Percentiles rank a stretch among this genome's conserved stretches.
Conservation (phyloP, 2,888 invertebrate genomes). For the Trisateles emortualis region DNA sequence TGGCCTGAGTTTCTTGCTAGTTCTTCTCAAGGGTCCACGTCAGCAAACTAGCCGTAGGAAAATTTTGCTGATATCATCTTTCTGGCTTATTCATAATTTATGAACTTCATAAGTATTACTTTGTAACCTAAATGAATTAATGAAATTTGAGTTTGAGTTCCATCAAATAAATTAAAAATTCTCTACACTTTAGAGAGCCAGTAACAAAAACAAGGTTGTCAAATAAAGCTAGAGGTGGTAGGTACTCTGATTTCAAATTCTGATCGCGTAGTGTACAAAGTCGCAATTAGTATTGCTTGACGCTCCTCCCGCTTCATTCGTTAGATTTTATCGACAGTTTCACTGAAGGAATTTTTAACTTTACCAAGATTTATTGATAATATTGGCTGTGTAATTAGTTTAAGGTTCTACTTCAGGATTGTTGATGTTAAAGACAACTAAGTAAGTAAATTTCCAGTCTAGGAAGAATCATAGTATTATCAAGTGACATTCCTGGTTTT, state of each 20-base stretch:
- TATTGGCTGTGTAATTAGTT: not conserved
- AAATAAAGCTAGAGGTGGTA: not conserved
- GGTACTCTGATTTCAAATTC: slow-evolving; percentile 11
- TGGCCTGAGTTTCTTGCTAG: too few relatives aligned
- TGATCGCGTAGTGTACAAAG: slow-evolving; percentile 27
- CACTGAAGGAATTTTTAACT: slow-evolving; percentile 16
- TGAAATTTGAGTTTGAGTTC: too few relatives aligned
- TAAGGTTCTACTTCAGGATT: not conserved
- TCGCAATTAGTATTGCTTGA: slow-evolving; percentile 31
- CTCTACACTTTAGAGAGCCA: not conserved
- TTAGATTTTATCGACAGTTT: slow-evolving; percentile 20
- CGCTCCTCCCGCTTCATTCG: slow-evolving; percentile 15
- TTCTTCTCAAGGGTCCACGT: too few relatives aligned
- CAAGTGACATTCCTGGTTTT: too few relatives aligned
- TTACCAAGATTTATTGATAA: not conserved
- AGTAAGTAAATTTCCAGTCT: too few relatives aligned
- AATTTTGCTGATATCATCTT: too few relatives aligned
- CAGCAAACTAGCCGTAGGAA: too few relatives aligned
- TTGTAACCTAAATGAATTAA: too few relatives aligned
- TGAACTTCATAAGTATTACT: too few relatives aligned
- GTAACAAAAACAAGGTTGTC: not conserved
- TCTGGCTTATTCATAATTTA: too few relatives aligned
- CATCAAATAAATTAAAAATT: not conserved
- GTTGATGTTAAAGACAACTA: too few relatives aligned
- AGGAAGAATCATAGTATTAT: too few relatives aligned